Conservation (phyloP, 2,888 invertebrate genomes). For the Pantelozetes paolii region DNA sequence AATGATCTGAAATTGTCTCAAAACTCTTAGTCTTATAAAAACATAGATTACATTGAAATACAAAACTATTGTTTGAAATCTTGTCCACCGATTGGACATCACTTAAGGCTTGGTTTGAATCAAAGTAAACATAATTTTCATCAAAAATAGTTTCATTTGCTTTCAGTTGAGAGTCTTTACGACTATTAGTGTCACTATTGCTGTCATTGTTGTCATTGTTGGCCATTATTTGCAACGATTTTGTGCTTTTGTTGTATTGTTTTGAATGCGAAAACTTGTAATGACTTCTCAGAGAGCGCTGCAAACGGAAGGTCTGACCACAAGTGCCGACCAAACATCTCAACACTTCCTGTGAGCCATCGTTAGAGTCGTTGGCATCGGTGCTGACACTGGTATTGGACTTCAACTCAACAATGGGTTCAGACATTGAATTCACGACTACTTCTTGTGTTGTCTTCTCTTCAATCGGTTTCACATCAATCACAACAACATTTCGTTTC, state of each 20-base stretch:
- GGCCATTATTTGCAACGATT: not conserved
- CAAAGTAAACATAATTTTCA: not conserved
- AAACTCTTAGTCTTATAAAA: constrained; percentile 5
- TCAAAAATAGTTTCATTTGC: not conserved
- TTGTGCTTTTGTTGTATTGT: not conserved
- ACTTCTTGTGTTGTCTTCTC: too few species aligned
- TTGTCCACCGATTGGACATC: not conserved
- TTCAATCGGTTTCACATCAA: too few species aligned
- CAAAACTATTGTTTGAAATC: not conserved
- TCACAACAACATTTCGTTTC: too few species aligned
- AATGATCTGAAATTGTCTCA: not conserved
- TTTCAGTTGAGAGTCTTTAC: not conserved
- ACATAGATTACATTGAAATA: constrained; percentile 24
- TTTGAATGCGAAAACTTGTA: not conserved
- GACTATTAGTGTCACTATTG: not conserved
- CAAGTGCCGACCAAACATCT: not conserved
- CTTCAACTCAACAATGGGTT: not conserved
- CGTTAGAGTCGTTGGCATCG: not conserved
- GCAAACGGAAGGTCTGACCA: not conserved
- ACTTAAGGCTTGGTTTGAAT: not conserved
- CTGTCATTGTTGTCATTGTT: constrained; percentile 8
- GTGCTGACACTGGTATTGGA: not conserved
- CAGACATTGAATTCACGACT: too few species aligned
- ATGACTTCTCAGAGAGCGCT: constrained; percentile 1
- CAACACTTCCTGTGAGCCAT: not conserved